Evolutionary conservation across 2,888 invertebrate species (phyloP).

Genomic region (Oeneis ivallda): DNA sequence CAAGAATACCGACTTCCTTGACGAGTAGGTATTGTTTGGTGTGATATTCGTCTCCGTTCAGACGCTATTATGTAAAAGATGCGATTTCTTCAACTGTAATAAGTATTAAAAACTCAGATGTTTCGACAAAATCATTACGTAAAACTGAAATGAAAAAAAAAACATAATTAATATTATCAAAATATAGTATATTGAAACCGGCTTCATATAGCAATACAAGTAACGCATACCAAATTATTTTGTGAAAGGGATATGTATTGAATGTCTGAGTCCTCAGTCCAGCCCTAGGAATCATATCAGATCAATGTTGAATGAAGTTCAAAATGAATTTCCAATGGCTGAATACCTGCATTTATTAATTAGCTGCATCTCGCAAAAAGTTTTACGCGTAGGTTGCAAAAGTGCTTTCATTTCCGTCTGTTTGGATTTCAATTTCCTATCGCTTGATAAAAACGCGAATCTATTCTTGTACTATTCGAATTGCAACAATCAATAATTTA

Average conservation of each 20-base stretch:
- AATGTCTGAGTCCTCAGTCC: background rate
- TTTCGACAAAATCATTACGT: background rate
- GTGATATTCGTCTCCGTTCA: slow-evolving; percentile 14
- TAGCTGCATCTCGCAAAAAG: slow-evolving; percentile 37
- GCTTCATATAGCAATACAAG: background rate
- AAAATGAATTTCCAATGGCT: slow-evolving; percentile 29
- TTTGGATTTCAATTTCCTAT: slow-evolving; percentile 30
- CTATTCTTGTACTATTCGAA: too few relatives aligned
- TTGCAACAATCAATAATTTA: too few relatives aligned
- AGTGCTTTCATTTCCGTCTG: slow-evolving; percentile 36
- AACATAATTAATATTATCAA: too few relatives aligned
- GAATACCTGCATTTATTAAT: slow-evolving; percentile 37
- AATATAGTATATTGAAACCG: background rate
- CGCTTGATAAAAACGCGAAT: background rate
- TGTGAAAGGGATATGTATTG: background rate
- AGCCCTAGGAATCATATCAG: slow-evolving; percentile 15
- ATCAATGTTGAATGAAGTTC: slow-evolving; percentile 32
- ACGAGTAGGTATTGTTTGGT: slow-evolving; percentile 23
- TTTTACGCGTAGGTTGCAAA: slow-evolving; percentile 28
- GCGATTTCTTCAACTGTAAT: too few relatives aligned
- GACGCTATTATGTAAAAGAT: slow-evolving; percentile 17
- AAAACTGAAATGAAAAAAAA: background rate
- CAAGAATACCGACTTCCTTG: slow-evolving; percentile 22
- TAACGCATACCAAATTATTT: background rate
- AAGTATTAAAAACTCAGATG: background rate